Conservation (phyloP, 2,888 invertebrate genomes). For the Petrophora chlorosata region DNA sequence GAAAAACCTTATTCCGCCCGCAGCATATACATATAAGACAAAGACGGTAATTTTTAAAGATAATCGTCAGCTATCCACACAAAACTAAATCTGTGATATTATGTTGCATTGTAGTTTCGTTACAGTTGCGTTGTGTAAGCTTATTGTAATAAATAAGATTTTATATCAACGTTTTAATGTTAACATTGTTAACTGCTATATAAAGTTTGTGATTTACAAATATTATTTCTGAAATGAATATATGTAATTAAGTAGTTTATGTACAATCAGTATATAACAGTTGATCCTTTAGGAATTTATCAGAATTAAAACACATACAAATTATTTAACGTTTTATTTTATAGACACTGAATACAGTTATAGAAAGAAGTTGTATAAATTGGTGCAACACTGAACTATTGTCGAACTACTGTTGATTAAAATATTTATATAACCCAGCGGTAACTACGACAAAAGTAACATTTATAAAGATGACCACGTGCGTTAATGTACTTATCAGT, state of each 20-base stretch:
- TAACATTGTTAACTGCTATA: conserved; percentile 9
- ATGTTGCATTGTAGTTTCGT: neutral
- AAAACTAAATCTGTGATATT: too few species aligned
- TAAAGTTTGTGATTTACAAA: conserved; percentile 15
- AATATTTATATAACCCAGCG: too few species aligned
- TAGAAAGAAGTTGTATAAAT: neutral
- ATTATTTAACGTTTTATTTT: conserved; percentile 1
- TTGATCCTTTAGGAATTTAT: conserved; percentile 2
- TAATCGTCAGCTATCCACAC: too few species aligned
- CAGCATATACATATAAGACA: too few species aligned
- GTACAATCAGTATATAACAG: conserved; percentile 13
- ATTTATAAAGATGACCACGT: too few species aligned
- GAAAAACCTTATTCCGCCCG: too few species aligned
- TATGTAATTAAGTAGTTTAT: conserved; percentile 6
- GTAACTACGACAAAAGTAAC: too few species aligned
- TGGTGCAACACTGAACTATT: conserved; percentile 1
- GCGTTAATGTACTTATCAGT: too few species aligned
- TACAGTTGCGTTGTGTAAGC: neutral
- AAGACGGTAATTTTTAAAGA: too few species aligned
- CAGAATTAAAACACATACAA: conserved; percentile 10
- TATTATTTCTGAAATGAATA: conserved; percentile 8
- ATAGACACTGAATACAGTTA: conserved; percentile 1
- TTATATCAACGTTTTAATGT: conserved; percentile 4
- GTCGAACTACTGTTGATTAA: conserved; percentile 1
- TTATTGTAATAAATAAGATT: neutral